These are phyloP conservation scores for Ceuthmochares aereus DNA, from an alignment of 2,113 vertebrate genomes.

Conservation along the genomic window DNA sequence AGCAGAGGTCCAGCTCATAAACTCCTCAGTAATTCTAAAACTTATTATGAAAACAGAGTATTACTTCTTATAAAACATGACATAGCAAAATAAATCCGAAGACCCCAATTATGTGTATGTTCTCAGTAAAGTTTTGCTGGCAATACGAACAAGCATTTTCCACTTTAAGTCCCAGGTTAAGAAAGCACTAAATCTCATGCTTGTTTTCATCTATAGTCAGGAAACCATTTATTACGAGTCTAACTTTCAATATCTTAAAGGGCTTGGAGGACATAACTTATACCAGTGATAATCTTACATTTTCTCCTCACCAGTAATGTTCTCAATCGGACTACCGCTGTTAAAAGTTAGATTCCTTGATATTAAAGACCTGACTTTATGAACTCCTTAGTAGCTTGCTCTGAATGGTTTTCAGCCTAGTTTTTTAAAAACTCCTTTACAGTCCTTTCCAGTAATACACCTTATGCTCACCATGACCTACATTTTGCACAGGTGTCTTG, in stretches of 20 bases:
- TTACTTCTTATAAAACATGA: neutral
- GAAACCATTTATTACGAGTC: neutral
- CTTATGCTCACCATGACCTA: neutral
- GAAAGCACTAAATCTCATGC: neutral
- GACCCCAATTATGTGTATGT: neutral
- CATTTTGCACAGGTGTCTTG: neutral
- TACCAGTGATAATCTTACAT: neutral
- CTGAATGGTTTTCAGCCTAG: neutral
- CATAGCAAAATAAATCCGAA: neutral
- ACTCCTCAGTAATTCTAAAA: neutral
- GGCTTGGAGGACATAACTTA: neutral
- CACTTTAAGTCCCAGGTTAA: accelerated
- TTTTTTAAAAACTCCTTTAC: neutral
- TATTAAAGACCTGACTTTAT: neutral
- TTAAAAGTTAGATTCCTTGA: neutral
- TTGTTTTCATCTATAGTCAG: neutral
- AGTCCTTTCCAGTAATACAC: neutral
- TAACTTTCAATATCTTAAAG: neutral
- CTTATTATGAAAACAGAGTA: neutral
- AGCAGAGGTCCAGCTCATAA: neutral
- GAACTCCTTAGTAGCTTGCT: neutral
- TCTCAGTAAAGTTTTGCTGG: neutral
- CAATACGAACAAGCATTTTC: neutral
- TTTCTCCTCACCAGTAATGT: neutral
- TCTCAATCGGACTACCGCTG: neutral